Percentiles rank a stretch among this genome's conserved stretches.
These are phyloP conservation scores for Eciton burchellii DNA, from an alignment of 1,140 invertebrate species.

Conservation along the genomic window DNA sequence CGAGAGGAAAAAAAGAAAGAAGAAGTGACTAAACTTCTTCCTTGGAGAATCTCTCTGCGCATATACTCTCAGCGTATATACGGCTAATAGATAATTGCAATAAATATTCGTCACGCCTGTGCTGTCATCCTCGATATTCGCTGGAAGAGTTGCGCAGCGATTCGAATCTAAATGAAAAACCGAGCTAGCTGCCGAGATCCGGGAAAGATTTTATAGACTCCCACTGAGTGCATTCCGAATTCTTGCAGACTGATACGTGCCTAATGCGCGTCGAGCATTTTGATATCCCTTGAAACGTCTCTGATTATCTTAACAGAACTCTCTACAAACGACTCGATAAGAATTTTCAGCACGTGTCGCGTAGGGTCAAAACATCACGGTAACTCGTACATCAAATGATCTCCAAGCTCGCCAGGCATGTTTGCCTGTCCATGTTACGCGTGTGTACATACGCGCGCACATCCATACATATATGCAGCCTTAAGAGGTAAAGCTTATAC, in stretches of 20 bases:
- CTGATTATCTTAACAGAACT: not conserved
- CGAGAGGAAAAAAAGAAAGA: slow-evolving; percentile 1
- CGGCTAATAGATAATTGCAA: slow-evolving; percentile 8
- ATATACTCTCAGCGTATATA: not conserved
- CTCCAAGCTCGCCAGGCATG: not conserved
- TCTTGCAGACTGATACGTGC: not conserved
- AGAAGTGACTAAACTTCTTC: slow-evolving; percentile 16
- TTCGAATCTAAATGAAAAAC: not conserved
- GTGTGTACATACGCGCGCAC: not conserved
- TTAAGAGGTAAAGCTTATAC: slow-evolving; percentile 69
- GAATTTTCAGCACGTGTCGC: not conserved
- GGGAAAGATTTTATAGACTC: not conserved
- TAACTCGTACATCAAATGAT: slow-evolving; percentile 26
- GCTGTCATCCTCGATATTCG: not conserved
- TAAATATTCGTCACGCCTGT: not conserved
- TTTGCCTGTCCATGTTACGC: not conserved
- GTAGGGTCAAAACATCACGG: not conserved
- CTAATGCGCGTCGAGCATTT: not conserved
- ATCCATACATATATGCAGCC: slow-evolving; percentile 28
- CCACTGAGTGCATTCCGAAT: not conserved
- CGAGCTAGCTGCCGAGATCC: not conserved
- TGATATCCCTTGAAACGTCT: not conserved
- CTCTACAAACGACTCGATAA: not conserved
- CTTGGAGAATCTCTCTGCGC: not conserved
- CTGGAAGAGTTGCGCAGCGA: not conserved